These are phyloP conservation scores for Panagrolaimus sp. DNA, from an alignment of 1,140 invertebrate genomes.

Conservation along the genomic window DNA sequence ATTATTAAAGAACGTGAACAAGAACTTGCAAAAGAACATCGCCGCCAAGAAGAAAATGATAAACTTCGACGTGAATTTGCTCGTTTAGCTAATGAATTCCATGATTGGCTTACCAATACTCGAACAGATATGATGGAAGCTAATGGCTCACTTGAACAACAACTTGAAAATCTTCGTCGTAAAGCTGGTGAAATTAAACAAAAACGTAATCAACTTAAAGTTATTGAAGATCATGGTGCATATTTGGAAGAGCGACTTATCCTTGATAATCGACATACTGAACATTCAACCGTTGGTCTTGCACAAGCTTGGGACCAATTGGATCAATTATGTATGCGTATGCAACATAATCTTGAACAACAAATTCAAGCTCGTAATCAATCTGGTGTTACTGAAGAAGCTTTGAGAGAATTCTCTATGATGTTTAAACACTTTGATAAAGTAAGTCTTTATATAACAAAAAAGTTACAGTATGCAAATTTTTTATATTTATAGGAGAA, in stretches of 20 bases:
- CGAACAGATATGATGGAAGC: constrained; percentile 95
- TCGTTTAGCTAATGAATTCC: constrained; percentile 82
- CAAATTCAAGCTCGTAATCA: constrained; percentile 92
- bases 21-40: constrained; percentile 88
- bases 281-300: constrained; percentile 92
- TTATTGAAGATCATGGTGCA: constrained; percentile 92
- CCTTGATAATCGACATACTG: constrained; percentile 95
- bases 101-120: constrained; percentile 91
- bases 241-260: constrained; percentile 93
- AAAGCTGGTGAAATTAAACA: constrained; percentile 92
- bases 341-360: constrained; percentile 99
- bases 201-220: constrained; percentile 81
- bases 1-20: constrained; percentile 91
- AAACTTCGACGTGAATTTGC: constrained; percentile 95
- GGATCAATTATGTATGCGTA: constrained; percentile 96
- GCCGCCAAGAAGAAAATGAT: constrained; percentile 96
- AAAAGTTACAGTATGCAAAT: neutral
- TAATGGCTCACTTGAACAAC: constrained; percentile 90
- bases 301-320: constrained; percentile 99
- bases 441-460: too few relatives aligned
- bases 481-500: constrained; percentile 70
- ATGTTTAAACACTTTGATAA: constrained; percentile 75
- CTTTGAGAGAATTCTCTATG: constrained; percentile 98
- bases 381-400: constrained; percentile 95
- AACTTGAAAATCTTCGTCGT: constrained; percentile 82